Percentiles rank a stretch among this genome's conserved stretches.
Conservation (phyloP, 2,797 vertebrate genomes). For the Eremophila alpestris region DNA sequence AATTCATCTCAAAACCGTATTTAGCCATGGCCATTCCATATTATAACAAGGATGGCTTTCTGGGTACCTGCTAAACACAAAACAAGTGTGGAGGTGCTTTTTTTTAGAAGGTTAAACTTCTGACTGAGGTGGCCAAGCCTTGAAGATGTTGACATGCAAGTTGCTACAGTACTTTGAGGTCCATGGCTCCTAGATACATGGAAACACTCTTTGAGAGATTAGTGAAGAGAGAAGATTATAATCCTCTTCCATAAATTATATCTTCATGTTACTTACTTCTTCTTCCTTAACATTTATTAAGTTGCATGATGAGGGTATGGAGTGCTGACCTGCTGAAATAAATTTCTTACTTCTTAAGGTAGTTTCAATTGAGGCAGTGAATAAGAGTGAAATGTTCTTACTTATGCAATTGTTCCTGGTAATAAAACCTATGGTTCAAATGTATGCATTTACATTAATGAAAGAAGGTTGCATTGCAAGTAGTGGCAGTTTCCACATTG, state of each 20-base stretch:
- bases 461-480: slow-evolving; percentile 33
- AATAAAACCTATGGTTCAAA: slow-evolving; percentile 14
- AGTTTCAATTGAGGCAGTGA: neutral
- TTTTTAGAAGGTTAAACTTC: neutral
- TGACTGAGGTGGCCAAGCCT: neutral
- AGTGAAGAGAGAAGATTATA: neutral
- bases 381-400: neutral
- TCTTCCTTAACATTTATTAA: neutral
- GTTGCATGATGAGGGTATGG: neutral
- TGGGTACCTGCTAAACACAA: neutral
- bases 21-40: neutral
- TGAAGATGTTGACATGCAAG: neutral
- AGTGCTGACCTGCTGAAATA: neutral
- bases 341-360: neutral
- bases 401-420: slow-evolving; percentile 11
- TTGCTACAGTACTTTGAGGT: neutral
- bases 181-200: neutral
- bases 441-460: neutral
- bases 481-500: slow-evolving; percentile 14
- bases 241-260: neutral
- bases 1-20: neutral
- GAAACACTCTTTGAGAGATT: neutral
- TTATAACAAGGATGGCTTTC: neutral
- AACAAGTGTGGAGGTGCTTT: neutral
- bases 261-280: neutral